Evolutionary conservation across 2,797 vertebrate genomes (phyloP).

Genomic region (Bradypus variegatus): DNA sequence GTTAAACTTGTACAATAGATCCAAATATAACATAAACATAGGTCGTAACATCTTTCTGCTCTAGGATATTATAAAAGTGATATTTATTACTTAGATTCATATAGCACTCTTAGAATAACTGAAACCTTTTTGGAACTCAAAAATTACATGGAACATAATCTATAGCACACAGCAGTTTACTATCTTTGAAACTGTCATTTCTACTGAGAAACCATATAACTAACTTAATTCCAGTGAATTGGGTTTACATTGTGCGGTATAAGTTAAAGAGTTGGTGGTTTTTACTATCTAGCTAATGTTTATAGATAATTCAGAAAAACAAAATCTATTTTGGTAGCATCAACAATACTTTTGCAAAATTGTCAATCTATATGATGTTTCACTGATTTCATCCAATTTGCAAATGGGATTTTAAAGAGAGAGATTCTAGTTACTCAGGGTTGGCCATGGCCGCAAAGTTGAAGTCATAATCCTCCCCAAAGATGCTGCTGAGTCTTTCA

Average conservation of each 20-base stretch:
- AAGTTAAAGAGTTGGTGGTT: neutral
- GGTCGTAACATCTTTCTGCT: neutral
- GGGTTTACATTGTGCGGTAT: neutral
- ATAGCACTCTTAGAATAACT: neutral
- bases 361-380: neutral
- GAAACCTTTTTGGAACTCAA: constrained; percentile 7
- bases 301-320: constrained; percentile 15
- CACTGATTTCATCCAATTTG: neutral
- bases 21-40: neutral
- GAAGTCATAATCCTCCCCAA: neutral
- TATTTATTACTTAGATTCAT: neutral
- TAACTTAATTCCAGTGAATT: neutral
- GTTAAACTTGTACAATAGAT: neutral
- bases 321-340: neutral
- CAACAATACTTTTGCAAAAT: neutral
- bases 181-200: neutral
- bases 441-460: neutral
- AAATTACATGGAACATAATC: neutral
- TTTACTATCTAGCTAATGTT: neutral
- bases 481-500: neutral
- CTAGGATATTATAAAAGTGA: neutral
- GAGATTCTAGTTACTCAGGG: neutral
- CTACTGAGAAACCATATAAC: neutral
- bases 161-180: neutral
- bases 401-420: constrained; percentile 25